phyloP scores from a whole-genome alignment of 1,140 invertebrate species.

The Drosophila murphyi region DNA sequence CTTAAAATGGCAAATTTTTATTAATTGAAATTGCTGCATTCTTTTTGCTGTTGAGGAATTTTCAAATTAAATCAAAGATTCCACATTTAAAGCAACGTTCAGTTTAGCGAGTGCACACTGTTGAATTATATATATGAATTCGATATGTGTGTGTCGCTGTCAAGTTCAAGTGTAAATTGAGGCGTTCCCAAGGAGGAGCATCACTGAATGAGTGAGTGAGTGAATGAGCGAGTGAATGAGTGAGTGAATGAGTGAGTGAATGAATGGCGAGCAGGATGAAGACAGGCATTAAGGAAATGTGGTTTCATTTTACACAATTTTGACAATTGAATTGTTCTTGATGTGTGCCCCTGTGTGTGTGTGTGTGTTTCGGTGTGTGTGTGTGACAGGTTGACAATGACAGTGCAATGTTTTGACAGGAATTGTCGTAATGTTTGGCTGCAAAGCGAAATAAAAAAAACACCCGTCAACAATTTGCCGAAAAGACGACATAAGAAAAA shows the following conservation, averaged over 20 bases:
- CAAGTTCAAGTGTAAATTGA: conserved; percentile 72
- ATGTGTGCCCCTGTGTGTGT: conserved; percentile 1
- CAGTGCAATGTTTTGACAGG: conserved; percentile 75
- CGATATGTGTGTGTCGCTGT: conserved; percentile 14
- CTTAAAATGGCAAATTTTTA: no score
- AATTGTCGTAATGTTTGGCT: conserved; percentile 70
- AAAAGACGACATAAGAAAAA: conserved; percentile 10
- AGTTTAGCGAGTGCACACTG: neutral
- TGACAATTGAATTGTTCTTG: conserved; percentile 52
- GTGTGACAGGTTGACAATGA: conserved; percentile 64
- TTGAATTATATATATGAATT: conserved; percentile 9
- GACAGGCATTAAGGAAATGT: conserved; percentile 57
- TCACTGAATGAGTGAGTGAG: conserved; percentile 38
- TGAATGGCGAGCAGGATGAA: conserved; percentile 45
- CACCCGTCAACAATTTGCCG: neutral
- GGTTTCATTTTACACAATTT: conserved; percentile 63
- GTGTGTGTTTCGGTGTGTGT: conserved; percentile 18
- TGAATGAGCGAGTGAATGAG: conserved; percentile 32
- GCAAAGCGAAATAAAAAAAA: conserved; percentile 7
- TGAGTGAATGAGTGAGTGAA: conserved; percentile 29
- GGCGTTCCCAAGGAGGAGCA: conserved; percentile 24
- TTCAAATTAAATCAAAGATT: no score
- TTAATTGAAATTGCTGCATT: no score
- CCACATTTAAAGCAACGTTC: no score
- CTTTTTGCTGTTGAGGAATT: no score